Evolutionary conservation across 2,888 invertebrate species (phyloP).

Genomic region (Pinctada fucata): DNA sequence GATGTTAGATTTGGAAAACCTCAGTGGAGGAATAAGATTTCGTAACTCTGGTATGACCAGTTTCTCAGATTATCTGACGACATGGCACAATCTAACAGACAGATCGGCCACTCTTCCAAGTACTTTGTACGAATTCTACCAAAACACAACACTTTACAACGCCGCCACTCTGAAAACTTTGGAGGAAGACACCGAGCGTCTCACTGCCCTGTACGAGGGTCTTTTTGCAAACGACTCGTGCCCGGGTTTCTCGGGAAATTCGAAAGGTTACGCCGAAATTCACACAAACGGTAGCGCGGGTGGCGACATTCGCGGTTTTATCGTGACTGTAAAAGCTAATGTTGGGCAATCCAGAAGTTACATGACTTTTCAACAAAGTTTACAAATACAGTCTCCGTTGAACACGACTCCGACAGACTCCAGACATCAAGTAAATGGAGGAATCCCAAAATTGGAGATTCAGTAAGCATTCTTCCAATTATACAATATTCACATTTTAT

Average conservation of each 20-base stretch:
- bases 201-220: neutral
- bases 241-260: neutral
- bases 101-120: neutral
- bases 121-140: neutral
- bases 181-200: neutral
- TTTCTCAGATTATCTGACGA: neutral
- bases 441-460: slow-evolving; percentile 20
- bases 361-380: slow-evolving; percentile 17
- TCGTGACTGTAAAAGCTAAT: slow-evolving; percentile 14
- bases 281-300: neutral
- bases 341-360: slow-evolving; percentile 3
- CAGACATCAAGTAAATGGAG: neutral
- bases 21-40: neutral
- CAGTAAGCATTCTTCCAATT: slow-evolving; percentile 12
- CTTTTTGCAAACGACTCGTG: slow-evolving; percentile 5
- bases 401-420: neutral
- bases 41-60: neutral
- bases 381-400: slow-evolving; percentile 9
- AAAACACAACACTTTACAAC: neutral
- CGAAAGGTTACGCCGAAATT: slow-evolving; percentile 12
- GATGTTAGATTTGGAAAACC: neutral
- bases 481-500: too few species aligned
- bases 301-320: neutral
- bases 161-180: neutral
- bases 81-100: neutral